phyloP scores from a whole-genome alignment of 2,888 invertebrate species.

The Hemithea aestivaria region DNA sequence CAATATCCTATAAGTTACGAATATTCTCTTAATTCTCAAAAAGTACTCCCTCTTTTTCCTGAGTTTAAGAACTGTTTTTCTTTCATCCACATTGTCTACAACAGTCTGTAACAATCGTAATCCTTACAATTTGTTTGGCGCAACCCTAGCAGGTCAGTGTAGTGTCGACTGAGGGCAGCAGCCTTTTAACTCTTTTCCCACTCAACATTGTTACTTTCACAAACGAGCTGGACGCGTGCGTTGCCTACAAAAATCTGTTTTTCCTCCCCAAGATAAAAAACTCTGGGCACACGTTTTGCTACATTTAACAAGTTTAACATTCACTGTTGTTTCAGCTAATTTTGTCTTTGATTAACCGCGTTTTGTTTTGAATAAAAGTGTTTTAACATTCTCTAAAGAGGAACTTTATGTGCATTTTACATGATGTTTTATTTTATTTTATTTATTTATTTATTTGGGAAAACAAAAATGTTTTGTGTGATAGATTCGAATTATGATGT shows the following conservation, averaged over 20 bases:
- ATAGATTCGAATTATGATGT: too few relatives aligned
- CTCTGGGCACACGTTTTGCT: conserved; percentile 30
- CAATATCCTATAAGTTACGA: too few relatives aligned
- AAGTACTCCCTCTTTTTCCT: too few relatives aligned
- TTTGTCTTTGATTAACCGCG: conserved; percentile 19
- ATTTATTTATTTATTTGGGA: too few relatives aligned
- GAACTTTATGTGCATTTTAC: too few relatives aligned
- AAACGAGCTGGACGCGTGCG: conserved; percentile 67
- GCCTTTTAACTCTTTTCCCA: conserved; percentile 68
- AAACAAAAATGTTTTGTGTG: conserved; percentile 1
- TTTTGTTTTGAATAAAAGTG: conserved; percentile 6
- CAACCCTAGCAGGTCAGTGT: conserved; percentile 25
- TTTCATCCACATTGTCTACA: too few relatives aligned
- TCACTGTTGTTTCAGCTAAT: conserved; percentile 24
- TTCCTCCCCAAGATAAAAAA: conserved; percentile 39
- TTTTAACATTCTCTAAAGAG: too few relatives aligned
- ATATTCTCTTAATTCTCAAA: too few relatives aligned
- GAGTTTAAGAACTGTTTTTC: too few relatives aligned
- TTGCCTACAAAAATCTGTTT: conserved; percentile 57
- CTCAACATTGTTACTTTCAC: conserved; percentile 72
- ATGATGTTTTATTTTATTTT: background rate
- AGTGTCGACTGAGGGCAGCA: conserved; percentile 39
- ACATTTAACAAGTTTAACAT: conserved; percentile 29
- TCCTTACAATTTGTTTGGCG: conserved; percentile 7
- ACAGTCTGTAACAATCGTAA: conserved; percentile 5